Evolutionary conservation across 92 coral and sea anemone species (phyloP).

Genomic region (Palythoa grandiflora): DNA sequence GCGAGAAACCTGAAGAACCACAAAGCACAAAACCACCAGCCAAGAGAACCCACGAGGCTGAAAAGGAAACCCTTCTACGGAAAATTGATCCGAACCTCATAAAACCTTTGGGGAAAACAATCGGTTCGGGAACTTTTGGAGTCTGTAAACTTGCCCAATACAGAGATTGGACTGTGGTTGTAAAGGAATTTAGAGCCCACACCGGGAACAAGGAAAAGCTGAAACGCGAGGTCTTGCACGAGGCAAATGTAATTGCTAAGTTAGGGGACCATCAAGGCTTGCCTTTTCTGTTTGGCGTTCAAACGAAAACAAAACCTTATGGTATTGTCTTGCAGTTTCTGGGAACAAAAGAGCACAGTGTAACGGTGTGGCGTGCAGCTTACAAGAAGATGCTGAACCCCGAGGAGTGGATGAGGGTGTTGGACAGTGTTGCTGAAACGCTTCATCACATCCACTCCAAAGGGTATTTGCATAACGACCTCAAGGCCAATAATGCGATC

Average conservation of each 20-base stretch:
- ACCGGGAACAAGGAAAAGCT: conserved; percentile 18
- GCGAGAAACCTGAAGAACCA: conserved; percentile 14
- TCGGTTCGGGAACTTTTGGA: conserved; percentile 52
- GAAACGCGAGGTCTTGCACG: conserved; percentile 13
- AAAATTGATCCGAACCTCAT: conserved; percentile 8
- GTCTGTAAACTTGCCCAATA: conserved; percentile 15
- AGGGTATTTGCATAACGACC: conserved; percentile 31
- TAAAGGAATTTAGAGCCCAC: conserved; percentile 18
- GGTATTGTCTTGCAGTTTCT: conserved; percentile 28
- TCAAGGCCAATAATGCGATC: conserved; percentile 36
- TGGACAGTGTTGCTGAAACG: conserved; percentile 21
- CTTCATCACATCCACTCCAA: conserved; percentile 16
- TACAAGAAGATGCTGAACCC: background rate
- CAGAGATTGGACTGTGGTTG: background rate
- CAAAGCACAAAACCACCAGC: background rate
- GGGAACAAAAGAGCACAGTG: background rate
- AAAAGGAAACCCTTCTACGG: conserved; percentile 16
- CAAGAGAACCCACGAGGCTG: conserved; percentile 8
- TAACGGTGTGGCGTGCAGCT: background rate
- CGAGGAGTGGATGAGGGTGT: conserved; percentile 39
- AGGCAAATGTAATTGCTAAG: conserved; percentile 19
- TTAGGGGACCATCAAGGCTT: conserved; percentile 48
- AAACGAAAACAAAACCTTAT: conserved; percentile 21
- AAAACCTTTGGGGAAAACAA: conserved; percentile 19
- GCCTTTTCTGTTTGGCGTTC: conserved; percentile 36